Evolutionary conservation across 2,797 vertebrate genomes (phyloP), one percentile per base, ranked within the genome.

Genomic region (Gallirallus australis): DNA sequence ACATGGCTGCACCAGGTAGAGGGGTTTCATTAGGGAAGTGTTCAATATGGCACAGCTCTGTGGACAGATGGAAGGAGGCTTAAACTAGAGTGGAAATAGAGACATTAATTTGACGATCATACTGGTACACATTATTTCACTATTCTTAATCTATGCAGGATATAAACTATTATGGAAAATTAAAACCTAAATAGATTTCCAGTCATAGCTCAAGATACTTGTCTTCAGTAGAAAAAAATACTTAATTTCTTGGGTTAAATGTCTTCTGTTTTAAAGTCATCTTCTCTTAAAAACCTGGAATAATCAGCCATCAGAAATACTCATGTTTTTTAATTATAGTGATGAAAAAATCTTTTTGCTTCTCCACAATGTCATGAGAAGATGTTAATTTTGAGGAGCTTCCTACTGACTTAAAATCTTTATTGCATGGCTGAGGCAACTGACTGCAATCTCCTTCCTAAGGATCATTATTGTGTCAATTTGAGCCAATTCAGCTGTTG

Each of bases 351-450:
- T 39, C 5, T 25, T 86, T 91, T 86, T 70, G 16, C 52, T 85
- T 89, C 88, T 86, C 81, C 77, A 89, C 18, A 90, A 73, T 19
- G 12, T 30, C 4, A 37, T 77, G 75, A 94, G 40, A 66, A 75
- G 82, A 89, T 93, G 80, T 52, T 77, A 86, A 50, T 61, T 72
- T 83, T 82, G 56, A 18, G 63, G 15, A 45, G 37, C 42, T 95
- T 93, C 56, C 40, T 73, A 86, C 19, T 84, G 70, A 80, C 50
- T 64, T 61, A 45, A 64, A 79, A 64, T 86, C 42, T 83, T 93
- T 72, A 86, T 94, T 73, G 82, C 35, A 73, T 2, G 24, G 31
- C 82, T 96, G 93, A 96, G 82, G 88, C 71, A 94, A 96, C 50
- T 53, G 69, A 69, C 59, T 79, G 93, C 70, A 93, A 82, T 90